Evolutionary conservation across 1,140 invertebrate genomes (phyloP), one percentile per base, ranked within the genome.

Genomic region (Cotesia chilonis): DNA sequence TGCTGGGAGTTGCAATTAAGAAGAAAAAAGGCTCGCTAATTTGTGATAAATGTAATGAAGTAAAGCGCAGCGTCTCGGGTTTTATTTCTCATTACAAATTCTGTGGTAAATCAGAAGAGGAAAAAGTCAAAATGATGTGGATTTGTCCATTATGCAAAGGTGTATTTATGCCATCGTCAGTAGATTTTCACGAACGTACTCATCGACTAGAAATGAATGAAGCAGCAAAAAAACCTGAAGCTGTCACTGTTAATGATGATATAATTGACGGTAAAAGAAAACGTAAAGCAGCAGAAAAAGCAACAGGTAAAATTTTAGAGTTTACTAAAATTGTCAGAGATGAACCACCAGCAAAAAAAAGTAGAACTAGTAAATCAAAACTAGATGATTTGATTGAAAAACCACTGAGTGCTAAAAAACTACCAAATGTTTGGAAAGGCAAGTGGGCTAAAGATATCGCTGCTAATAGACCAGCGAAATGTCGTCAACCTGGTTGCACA

Each of bases 1-100:
- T 84, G 74, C 79, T 84, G 57, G 51, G 75, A 36, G 41, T 60
- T 70, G 76, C 81, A 36, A 78, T 81, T 71, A 83, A 84, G 65
- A 80, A 77, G 54, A 79, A 77, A 54, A 83, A 84, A 70, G 86
- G 87, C 55, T 82, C 80, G 54, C 79, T 92, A 4, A 79, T 75
- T 52, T 93, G 92, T 79, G 89, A 90, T 74, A 82, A 80, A 52
- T 93, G 92, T 79, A 83, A 84, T 2, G 66, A 65, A 38, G 69
- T 69, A 3, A 90, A 90, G 74, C 88, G 86, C 2, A 92, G 91
- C 47, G 86, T 83, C 0, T 65, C 86, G 5, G 92, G 92, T 14
- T 92, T 90, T 75, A 84, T 90, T 55, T 91, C 91, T 0, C 92
- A 93, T 80, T 82, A 90, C 36, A 81, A 87, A 36, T 87, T 88